These are phyloP conservation scores for Grammomys dolichurus DNA, from an alignment of 2,113 vertebrate species.

Conservation along the genomic window DNA sequence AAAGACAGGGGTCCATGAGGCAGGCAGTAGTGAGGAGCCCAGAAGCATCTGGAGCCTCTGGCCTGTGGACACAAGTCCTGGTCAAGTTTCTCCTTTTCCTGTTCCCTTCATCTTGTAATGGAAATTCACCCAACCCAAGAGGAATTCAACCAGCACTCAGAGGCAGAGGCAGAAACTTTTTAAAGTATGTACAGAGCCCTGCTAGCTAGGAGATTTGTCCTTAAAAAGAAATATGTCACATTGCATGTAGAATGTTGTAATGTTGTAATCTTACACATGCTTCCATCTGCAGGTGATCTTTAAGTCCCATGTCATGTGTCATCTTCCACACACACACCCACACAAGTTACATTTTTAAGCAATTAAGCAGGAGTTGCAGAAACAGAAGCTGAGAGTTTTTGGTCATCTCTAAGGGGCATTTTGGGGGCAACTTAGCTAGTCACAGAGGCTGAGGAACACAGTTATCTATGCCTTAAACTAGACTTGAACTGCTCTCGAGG, in stretches of 20 bases:
- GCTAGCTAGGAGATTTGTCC: background rate
- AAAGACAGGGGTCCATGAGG: too few species aligned
- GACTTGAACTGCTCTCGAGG: background rate
- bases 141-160: background rate
- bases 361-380: background rate
- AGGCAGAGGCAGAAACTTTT: background rate
- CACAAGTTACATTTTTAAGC: background rate
- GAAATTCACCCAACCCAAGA: background rate
- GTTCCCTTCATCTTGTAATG: background rate
- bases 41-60: background rate
- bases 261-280: background rate
- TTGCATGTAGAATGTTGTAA: background rate
- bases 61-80: background rate
- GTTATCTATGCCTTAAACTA: background rate
- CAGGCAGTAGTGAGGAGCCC: too few species aligned
- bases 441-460: background rate
- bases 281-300: background rate
- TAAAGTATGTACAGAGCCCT: background rate
- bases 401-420: background rate
- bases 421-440: background rate
- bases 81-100: background rate
- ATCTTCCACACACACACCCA: background rate
- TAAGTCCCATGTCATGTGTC: background rate
- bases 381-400: background rate
- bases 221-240: background rate